Evolutionary conservation across 2,888 invertebrate genomes (phyloP), one percentile per base, ranked within the genome.

Genomic region (Hirtodrosophila duncani): DNA sequence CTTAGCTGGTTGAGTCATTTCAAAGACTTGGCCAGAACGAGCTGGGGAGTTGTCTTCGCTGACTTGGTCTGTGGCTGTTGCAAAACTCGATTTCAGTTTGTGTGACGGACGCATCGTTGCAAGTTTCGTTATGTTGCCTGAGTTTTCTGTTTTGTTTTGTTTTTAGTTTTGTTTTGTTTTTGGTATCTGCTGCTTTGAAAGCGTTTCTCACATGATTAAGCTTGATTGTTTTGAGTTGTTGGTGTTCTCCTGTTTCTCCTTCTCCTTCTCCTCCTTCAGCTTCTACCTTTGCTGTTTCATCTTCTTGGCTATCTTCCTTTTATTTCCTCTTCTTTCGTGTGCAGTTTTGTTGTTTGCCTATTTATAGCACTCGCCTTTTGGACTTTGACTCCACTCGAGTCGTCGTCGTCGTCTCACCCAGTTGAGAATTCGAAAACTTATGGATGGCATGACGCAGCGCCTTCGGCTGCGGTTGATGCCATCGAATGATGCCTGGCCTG

Each of bases 141-240:
- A 49, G 44, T 43, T 36, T 8, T 39, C 48, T 43, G 39, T 42
- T 41, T 29, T 46, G 39, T 33, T 37, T 36, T 44, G 44, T 45
- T 62, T 43, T 44, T 37, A 7, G 43, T n/a, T 52, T 60, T 52
- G 46, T 38, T 61, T 65, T 52, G 63, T 48, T 58, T 51, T 36
- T 38, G 50, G 38, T 48, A 42, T 36, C 50, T 39, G 55, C 27
- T 53, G 55, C 23, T 56, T 34, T 50, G 51, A 59, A 59, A 64
- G 56, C 60, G 78, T 67, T 81, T 81, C 81, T 81, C 75, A 77
- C 81, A 77, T 77, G 81, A 77, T 77, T 77, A 77, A 77, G 79
- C 68, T 68, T 65, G 75, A 77, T 77, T 81, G 81, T 75, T 75
- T 72, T 68, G 68, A 80, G 60, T 44, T 59, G 50, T 50, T 49